Evolutionary conservation across 2,113 vertebrate species (phyloP).

Genomic region (Gymnobelideus leadbeateri): DNA sequence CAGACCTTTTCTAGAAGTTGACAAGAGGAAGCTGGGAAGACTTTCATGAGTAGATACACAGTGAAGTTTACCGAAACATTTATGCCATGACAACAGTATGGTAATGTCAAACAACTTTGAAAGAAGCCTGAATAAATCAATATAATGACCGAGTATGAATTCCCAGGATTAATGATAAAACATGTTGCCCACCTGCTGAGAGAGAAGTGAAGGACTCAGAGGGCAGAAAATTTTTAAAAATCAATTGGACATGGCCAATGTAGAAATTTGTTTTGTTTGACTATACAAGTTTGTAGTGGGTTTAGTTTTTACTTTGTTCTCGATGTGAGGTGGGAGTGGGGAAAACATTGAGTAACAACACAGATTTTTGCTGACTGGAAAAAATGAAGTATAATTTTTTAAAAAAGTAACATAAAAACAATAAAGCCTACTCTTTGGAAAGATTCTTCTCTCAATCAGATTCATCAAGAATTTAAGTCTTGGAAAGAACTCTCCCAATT

Average conservation of each 20-base stretch:
- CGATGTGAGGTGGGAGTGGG: background rate
- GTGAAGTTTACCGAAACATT: background rate
- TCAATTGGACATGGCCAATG: background rate
- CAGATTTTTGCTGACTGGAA: background rate
- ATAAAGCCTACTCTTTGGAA: background rate
- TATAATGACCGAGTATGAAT: background rate
- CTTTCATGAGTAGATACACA: background rate
- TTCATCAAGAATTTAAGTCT: background rate
- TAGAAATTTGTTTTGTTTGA: background rate
- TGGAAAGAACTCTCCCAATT: background rate
- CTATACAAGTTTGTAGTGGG: background rate
- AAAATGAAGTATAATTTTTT: background rate
- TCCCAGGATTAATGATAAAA: background rate
- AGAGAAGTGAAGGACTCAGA: background rate
- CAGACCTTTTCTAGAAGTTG: too few relatives aligned
- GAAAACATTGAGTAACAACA: background rate
- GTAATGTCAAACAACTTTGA: background rate
- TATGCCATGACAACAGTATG: background rate
- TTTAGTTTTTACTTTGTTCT: background rate
- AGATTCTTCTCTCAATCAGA: background rate
- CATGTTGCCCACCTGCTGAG: background rate
- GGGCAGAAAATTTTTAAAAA: background rate
- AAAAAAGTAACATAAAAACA: background rate
- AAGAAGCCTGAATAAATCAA: background rate
- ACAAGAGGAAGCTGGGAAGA: background rate